Evolutionary conservation across 2,797 vertebrate species (phyloP), one percentile per base, ranked within the genome.

Genomic region (Naso thynnoides): DNA sequence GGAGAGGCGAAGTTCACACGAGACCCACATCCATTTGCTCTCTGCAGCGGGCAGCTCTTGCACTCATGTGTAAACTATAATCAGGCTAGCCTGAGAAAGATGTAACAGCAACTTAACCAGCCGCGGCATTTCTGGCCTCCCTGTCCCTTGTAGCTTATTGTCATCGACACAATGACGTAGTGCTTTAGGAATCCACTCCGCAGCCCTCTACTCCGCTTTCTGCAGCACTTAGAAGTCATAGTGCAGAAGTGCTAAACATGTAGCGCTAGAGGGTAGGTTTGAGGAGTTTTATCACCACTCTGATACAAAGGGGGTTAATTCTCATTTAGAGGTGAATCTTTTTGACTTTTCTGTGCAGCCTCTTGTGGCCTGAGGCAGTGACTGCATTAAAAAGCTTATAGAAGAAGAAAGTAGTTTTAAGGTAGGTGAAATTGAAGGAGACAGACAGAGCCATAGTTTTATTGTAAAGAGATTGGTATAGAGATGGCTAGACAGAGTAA

Each of bases 61-160:
- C 82, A 79, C 86, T 91, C 85, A 85, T 90, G 89, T 91, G 88
- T 91, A 87, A 93, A 92, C 89, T 78, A 91, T 90, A 91, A 91
- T 90, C 85, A 87, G 85, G 79, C 81, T 49, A 57, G 85, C 78
- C 86, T 79, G 80, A 83, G 80, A 91, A 79, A 93, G 89, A 93
- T 93, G 86, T 91, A 90, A 91, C 81, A 13, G 89, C 79, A 76
- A 83, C 76, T 85, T 93, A 89, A 93, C 76, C 83, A 85, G 85
- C 86, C 80, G 44, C 59, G 73, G 84, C 87, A 67, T 84, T 89
- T 85, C 83, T 90, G 89, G 90, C 86, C 78, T 86, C 75, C 73
- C 55, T 53, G 82, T 86, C 76, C 73, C 45, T 64, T 49, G 71
- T 89, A 85, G 88, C 82, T 91, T 89, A 91, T 87, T 92, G 89